Conservation (phyloP, 1,140 invertebrate species). For the Eumaeus atala region DNA sequence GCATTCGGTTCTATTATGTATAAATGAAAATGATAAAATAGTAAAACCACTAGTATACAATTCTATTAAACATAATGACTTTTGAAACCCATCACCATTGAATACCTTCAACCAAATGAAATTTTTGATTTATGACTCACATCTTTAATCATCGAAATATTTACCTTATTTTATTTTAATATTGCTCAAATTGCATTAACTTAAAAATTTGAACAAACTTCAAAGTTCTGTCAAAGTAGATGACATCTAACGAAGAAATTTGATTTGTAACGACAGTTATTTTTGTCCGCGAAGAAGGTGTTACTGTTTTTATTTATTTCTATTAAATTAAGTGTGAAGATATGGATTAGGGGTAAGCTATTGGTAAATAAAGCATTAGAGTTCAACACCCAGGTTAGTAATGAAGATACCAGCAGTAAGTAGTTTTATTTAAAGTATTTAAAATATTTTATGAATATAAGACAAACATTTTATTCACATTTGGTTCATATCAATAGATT, state of each 20-base stretch:
- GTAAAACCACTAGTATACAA: conserved; percentile 5
- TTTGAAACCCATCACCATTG: not conserved
- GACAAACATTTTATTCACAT: too few species aligned
- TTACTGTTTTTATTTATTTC: not conserved
- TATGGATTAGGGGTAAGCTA: not conserved
- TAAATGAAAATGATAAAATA: not conserved
- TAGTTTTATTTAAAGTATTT: too few species aligned
- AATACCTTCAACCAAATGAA: too few species aligned
- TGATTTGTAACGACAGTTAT: not conserved
- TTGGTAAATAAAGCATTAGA: not conserved
- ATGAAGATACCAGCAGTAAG: not conserved
- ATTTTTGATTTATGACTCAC: not conserved
- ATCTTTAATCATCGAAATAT: conserved; percentile 2
- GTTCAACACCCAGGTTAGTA: not conserved
- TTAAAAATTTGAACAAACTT: conserved; percentile 1
- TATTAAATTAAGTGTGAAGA: not conserved
- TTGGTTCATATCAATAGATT: too few species aligned
- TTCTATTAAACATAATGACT: not conserved
- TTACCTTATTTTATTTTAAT: not conserved
- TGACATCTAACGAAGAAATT: conserved; percentile 6
- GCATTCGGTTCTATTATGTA: conserved; percentile 3
- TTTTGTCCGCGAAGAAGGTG: conserved; percentile 7
- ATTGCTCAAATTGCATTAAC: conserved; percentile 1
- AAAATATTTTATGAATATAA: too few species aligned
- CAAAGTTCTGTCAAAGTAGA: not conserved